Base-by-base conservation (phyloP, 2,797 vertebrate genomes). In the Lycodopsis pacificus region DNA sequence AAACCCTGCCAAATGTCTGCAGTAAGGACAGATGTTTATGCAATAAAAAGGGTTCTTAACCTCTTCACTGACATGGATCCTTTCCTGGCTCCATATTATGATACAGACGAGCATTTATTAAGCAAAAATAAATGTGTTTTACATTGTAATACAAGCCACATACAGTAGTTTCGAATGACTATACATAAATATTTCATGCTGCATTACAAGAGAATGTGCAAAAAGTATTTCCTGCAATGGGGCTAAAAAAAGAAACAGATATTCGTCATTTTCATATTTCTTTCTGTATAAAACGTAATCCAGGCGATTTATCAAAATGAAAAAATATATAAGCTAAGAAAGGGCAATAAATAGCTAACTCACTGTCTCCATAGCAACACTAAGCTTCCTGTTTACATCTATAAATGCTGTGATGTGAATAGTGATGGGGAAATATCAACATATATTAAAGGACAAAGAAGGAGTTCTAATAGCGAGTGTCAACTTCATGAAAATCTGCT, bases 1-100 rank as follows among this genome's bases (percentile, higher is more conserved):
- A 70, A 72, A 54, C 9, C 12, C 34, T 80, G 81, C 76, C 77
- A 90, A 76, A 74, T 48, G 69, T 69, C 73, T 82, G 67, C 65
- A 30, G 11, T 36, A 19, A 80, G 63, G 61, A 74, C 76, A 84
- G 68, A 66, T 65, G 69, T 67, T 75, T 65, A 56, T 77, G 63
- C 53, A 48, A 62, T 61, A 25, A 73, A 64, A 61, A 40, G 27
- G 34, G 30, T 49, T 77, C 46, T 71, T 22, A 64, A 65, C 64
- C 46, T 71, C 62, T 56, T 1, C 6, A 40, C 64, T 64, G 57
- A 40, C 69, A 48, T 3, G 1, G 19, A 78, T 65, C 34, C 15
- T 72, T 40, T 62, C 11, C 36, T 34, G 44, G 54, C 68, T 49
- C 12, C 57, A 4, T 5, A 34, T 71, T 53, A n/a, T 17, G 42